Base-by-base conservation (phyloP, 2,888 invertebrate genomes). In the Leucozona laternaria region DNA sequence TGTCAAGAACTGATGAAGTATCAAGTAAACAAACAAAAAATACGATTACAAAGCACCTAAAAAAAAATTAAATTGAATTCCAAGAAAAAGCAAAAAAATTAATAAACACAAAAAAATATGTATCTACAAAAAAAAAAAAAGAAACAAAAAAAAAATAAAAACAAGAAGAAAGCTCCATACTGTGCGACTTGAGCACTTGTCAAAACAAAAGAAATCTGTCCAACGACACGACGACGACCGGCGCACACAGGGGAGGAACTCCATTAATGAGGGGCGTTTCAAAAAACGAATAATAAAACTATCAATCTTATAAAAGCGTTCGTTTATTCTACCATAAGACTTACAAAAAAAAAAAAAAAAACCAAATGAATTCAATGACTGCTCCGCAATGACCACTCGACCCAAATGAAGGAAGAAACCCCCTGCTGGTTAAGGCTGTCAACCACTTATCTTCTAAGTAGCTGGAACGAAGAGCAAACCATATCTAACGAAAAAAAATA, bases 401-500 rank as follows among this genome's bases (percentile, higher is more conserved):
- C 62, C 71, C 71, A 57, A 48, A 68, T 68, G 66, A 48, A 66
- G 34, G 31, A 66, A 25, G 48, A 71, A 78, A 81, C 64, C 77
- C 77, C 71, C 71, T 57, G 77, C 77, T 81, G 81, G 62, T 77
- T 57, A 28, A 64, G 48, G 57, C 81, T 81, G 70, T 81, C 72
- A 78, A 78, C 71, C 77, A 77, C 82, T 78, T 76, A 64, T 77
- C 71, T 72, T 53, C 58, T 60, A 60, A 76, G 83, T 79, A 79
- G 73, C 78, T 55, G 37, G 34, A 75, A 45, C 84, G 84, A 76
- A 58, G 71, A 84, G 68, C 73, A 43, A 79, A 20, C 71, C 75
- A 79, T 71, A 75, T 73, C 79, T 79, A 79, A 64, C 73, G 31
- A 66, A 76, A 58, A n/a, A n/a, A n/a, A n/a, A n/a, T n/a, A n/a